These are phyloP conservation scores for Salvelinus alpinus DNA, from an alignment of 2,113 vertebrate genomes.

Conservation along the genomic window DNA sequence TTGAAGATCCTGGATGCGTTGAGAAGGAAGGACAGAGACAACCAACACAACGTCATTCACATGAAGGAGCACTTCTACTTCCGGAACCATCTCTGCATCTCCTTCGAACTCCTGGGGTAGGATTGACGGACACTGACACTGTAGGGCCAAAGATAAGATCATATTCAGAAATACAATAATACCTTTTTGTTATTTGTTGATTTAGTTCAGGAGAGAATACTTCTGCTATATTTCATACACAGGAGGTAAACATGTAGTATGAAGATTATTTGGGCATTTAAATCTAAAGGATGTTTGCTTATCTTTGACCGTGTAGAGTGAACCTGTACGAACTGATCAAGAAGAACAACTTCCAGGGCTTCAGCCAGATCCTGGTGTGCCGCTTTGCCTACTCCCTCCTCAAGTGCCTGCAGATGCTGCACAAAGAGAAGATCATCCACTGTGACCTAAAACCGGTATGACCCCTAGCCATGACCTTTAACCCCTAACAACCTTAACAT, in stretches of 20 bases:
- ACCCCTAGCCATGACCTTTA: not conserved
- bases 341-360: conserved; percentile 83
- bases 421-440: conserved; percentile 82
- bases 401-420: conserved; percentile 82
- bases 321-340: conserved; percentile 84
- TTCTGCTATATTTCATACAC: too few species aligned
- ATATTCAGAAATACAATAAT: not conserved
- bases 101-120: conserved; percentile 73
- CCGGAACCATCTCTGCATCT: conserved; percentile 82
- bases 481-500: too few species aligned
- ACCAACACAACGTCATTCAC: conserved; percentile 79
- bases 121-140: not conserved
- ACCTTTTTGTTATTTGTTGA: too few species aligned
- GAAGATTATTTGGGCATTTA: not conserved
- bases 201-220: too few species aligned
- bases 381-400: conserved; percentile 78
- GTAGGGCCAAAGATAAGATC: not conserved
- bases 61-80: conserved; percentile 87
- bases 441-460: conserved; percentile 84
- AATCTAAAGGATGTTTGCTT: not conserved
- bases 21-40: conserved; percentile 77
- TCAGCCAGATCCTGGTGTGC: conserved; percentile 75
- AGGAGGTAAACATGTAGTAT: too few species aligned
- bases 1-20: conserved; percentile 80
- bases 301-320: conserved; percentile 60